Percentiles rank a stretch among this genome's conserved stretches.
Evolutionary conservation across 2,113 vertebrate genomes (phyloP).

Genomic region (Toxotes chatareus): DNA sequence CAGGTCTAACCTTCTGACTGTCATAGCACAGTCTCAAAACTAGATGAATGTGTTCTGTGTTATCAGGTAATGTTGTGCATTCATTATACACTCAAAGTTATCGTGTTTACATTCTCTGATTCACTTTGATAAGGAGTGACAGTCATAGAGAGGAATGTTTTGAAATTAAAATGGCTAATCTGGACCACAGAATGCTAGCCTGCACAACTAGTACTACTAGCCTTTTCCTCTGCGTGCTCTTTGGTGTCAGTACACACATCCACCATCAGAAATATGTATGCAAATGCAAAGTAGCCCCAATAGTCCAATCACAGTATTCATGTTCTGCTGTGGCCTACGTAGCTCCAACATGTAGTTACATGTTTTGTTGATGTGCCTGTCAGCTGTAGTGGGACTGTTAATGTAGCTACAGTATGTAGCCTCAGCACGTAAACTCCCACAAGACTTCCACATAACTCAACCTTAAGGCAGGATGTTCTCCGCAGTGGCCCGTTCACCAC

Average conservation of each 20-base stretch:
- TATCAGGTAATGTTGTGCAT: conserved; percentile 13
- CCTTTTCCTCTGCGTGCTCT: background rate
- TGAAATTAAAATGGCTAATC: background rate
- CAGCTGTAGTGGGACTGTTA: background rate
- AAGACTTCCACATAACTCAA: conserved; percentile 15
- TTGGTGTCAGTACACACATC: background rate
- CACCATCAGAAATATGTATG: background rate
- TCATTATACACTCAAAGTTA: conserved; percentile 20
- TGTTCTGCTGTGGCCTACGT: background rate
- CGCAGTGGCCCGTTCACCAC: conserved; percentile 6
- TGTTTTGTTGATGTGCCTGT: background rate
- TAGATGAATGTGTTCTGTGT: conserved; percentile 36
- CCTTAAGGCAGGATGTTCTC: conserved; percentile 29
- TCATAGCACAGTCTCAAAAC: conserved; percentile 18
- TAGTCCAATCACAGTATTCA: background rate
- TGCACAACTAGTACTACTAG: background rate
- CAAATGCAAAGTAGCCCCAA: background rate
- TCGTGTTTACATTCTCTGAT: conserved; percentile 34
- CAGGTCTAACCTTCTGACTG: conserved; percentile 32
- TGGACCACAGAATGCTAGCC: background rate
- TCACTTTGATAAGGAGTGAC: conserved; percentile 8
- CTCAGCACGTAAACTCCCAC: background rate
- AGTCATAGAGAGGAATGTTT: background rate
- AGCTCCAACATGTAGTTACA: background rate
- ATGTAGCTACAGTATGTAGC: background rate